Base-by-base conservation (phyloP, 1,140 invertebrate genomes). In the Popillia japonica region DNA sequence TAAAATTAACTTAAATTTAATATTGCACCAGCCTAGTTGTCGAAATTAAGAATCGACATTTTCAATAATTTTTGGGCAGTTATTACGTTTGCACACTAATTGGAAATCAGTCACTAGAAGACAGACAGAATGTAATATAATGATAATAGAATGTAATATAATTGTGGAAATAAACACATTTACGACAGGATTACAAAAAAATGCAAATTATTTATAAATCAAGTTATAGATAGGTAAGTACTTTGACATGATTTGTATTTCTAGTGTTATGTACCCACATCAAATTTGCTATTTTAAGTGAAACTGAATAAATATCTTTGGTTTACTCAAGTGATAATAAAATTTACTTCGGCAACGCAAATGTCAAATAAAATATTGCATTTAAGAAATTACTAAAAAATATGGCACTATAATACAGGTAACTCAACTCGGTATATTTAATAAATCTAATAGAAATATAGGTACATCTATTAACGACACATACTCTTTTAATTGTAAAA, bases 351-450 rank as follows among this genome's bases (percentile, higher is more conserved):
- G 8, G 9, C 11, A 4, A 27, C 11, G 11, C 61, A 68, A 68
- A 68, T 68, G 61, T 68, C 61, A 68, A 68, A 68, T 68, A 68
- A 68, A 68, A 34, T 27, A 27, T 68, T 68, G 27, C 20, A 68
- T 14, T 22, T 27, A 68, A 9, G 11, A 14, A 68, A 27, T 3
- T 17, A 68, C 22, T 14, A 55, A 17, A 68, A 64, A 68, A 68
- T 68, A 68, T 68, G 61, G 61, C 61, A 68, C 61, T 14, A 27
- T 68, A 68, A 68, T 10, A 48, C 44, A 9, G 61, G 61, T 68
- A 68, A 68, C 61, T 22, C 11, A 68, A 34, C 22, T 7, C 61
- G 61, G 27, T 27, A 22, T 27, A 11, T 22, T 8, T 68, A 27
- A 34, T 34, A 68, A 68, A 68, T 68, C 10, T 68, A 17, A 17